Percentiles rank a stretch among this genome's conserved stretches.
Conservation (phyloP, 2,113 vertebrate species). For the Cynopterus brachyotis region DNA sequence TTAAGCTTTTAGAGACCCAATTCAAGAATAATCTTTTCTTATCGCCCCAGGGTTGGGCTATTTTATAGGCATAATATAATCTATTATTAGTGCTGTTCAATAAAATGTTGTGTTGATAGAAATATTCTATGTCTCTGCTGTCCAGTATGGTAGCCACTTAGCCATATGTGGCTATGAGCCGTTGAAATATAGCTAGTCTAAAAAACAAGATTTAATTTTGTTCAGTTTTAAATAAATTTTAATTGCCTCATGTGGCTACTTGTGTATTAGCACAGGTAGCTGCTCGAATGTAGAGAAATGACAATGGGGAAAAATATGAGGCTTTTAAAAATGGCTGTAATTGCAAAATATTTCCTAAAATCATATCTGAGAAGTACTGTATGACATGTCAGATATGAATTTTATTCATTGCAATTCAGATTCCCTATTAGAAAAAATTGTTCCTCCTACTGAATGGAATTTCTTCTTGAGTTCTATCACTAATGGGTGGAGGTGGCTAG, state of each 20-base stretch:
- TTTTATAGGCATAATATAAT: background rate
- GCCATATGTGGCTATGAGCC: background rate
- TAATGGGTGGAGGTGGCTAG: background rate
- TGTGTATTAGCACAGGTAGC: background rate
- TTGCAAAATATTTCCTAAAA: background rate
- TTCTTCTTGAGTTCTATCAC: background rate
- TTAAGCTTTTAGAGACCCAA: background rate
- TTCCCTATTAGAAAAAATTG: background rate
- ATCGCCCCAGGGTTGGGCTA: background rate
- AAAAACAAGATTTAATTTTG: background rate
- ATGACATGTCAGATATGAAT: background rate
- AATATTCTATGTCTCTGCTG: background rate
- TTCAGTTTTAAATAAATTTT: background rate
- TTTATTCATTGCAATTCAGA: background rate
- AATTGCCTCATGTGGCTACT: background rate
- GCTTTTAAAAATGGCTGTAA: background rate
- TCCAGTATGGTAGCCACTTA: background rate
- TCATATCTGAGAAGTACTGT: background rate
- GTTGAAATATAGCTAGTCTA: background rate
- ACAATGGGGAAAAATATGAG: background rate
- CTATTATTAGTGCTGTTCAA: background rate
- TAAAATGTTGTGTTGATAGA: background rate
- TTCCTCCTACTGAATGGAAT: background rate
- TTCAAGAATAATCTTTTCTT: background rate
- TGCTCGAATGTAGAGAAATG: background rate